phyloP scores from a whole-genome alignment of 1,140 invertebrate genomes.

The Drosophila pachea region DNA sequence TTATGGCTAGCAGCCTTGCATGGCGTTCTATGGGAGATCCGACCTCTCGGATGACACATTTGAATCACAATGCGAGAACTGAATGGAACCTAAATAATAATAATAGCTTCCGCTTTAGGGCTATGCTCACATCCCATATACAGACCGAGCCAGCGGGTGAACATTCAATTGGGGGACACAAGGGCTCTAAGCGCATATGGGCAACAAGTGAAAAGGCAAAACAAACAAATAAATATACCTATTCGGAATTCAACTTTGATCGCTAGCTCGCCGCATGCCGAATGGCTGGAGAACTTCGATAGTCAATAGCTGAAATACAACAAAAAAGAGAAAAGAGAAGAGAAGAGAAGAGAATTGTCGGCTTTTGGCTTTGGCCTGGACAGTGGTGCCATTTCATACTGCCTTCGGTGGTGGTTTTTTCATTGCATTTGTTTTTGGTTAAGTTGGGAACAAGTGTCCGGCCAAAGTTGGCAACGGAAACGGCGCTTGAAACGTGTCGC shows the following conservation, averaged over 20 bases:
- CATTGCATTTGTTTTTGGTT: constrained; percentile 2
- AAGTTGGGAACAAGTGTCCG: constrained; percentile 62
- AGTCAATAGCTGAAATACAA: constrained; percentile 21
- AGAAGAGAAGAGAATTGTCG: constrained; percentile 32
- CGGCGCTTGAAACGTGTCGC: constrained; percentile 66
- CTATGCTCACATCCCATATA: constrained; percentile 45
- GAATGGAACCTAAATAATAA: constrained; percentile 63
- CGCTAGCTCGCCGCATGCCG: constrained; percentile 51
- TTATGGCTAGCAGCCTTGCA: constrained; percentile 29
- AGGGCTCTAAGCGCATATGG: constrained; percentile 45
- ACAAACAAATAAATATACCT: constrained; percentile 10
- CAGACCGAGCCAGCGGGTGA: constrained; percentile 3
- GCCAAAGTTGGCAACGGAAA: constrained; percentile 53
- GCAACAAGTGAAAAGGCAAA: constrained; percentile 48
- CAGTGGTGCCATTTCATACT: constrained; percentile 20
- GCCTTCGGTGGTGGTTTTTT: constrained; percentile 50
- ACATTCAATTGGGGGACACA: constrained; percentile 18
- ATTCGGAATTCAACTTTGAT: constrained; percentile 41
- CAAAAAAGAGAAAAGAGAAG: background rate
- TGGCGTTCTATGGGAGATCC: constrained; percentile 26
- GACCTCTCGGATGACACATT: constrained; percentile 38
- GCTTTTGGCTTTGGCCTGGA: constrained; percentile 51
- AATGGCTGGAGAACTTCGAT: constrained; percentile 44
- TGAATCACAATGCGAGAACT: constrained; percentile 64
- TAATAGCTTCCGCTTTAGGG: constrained; percentile 60